Conservation (phyloP, 2,888 invertebrate genomes). For the Pomacea canaliculata region DNA sequence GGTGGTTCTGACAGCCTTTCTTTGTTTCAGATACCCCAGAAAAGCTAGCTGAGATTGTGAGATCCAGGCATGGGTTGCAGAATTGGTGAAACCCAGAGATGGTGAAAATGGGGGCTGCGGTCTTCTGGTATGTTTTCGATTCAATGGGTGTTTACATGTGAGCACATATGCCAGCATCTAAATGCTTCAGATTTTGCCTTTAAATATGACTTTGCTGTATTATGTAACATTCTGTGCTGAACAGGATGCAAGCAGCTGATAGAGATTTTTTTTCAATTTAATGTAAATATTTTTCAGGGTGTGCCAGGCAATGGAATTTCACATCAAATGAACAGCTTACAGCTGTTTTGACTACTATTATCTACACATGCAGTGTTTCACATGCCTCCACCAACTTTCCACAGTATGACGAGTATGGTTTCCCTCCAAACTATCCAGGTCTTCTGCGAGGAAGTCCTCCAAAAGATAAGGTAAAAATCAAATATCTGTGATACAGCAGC, state of each 20-base stretch:
- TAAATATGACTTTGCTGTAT: not conserved
- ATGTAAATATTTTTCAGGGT: conserved; percentile 37
- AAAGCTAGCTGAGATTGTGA: conserved; percentile 61
- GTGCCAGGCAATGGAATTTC: conserved; percentile 52
- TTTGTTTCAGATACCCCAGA: conserved; percentile 60
- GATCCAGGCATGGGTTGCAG: conserved; percentile 66
- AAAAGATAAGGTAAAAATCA: conserved; percentile 46
- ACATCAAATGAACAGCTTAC: conserved; percentile 44
- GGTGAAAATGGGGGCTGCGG: conserved; percentile 45
- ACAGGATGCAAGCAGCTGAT: too few relatives aligned
- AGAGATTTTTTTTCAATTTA: too few relatives aligned
- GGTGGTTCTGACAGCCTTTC: too few relatives aligned
- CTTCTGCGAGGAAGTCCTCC: conserved; percentile 52
- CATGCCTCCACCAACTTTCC: conserved; percentile 63
- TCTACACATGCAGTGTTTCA: conserved; percentile 59
- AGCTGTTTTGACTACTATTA: conserved; percentile 48
- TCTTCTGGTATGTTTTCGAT: conserved; percentile 23
- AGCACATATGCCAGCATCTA: too few relatives aligned
- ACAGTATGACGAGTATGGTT: conserved; percentile 65
- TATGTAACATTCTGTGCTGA: too few relatives aligned
- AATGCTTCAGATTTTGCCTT: not conserved
- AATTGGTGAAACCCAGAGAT: conserved; percentile 59
- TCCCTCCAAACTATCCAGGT: conserved; percentile 63
- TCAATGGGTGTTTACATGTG: not conserved
- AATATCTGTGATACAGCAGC: not conserved